Conservation (phyloP, 2,113 vertebrate genomes). For the Himantopus leucocephalus region DNA sequence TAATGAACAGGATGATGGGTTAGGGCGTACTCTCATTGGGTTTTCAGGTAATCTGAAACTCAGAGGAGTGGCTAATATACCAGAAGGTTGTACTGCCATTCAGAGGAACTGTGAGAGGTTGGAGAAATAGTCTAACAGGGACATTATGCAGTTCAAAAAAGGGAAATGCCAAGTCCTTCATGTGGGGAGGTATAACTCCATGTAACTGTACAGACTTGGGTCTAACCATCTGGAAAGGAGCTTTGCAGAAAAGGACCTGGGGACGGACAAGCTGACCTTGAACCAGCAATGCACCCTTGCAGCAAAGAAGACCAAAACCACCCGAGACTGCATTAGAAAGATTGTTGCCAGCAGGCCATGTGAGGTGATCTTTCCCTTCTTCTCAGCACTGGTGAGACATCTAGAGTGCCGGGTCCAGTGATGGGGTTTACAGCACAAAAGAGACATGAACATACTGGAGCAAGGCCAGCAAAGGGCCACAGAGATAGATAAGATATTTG, state of each 20-base stretch:
- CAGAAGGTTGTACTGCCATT: not conserved
- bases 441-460: not conserved
- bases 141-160: not conserved
- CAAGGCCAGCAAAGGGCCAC: not conserved
- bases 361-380: not conserved
- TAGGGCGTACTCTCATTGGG: not conserved
- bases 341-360: not conserved
- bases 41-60: not conserved
- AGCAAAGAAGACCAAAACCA: not conserved
- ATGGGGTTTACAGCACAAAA: not conserved
- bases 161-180: not conserved
- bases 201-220: not conserved
- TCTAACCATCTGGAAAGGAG: not conserved
- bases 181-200: not conserved
- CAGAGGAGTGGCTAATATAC: not conserved
- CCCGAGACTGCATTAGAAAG: not conserved
- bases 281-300: not conserved
- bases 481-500: not conserved
- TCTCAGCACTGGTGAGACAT: not conserved
- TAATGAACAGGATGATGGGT: not conserved
- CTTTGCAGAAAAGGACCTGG: not conserved
- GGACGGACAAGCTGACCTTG: not conserved
- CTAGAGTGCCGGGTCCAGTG: not conserved
- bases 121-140: not conserved
- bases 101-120: not conserved